These are phyloP conservation scores for Zeus faber DNA, from an alignment of 2,113 vertebrate species.

Conservation along the genomic window DNA sequence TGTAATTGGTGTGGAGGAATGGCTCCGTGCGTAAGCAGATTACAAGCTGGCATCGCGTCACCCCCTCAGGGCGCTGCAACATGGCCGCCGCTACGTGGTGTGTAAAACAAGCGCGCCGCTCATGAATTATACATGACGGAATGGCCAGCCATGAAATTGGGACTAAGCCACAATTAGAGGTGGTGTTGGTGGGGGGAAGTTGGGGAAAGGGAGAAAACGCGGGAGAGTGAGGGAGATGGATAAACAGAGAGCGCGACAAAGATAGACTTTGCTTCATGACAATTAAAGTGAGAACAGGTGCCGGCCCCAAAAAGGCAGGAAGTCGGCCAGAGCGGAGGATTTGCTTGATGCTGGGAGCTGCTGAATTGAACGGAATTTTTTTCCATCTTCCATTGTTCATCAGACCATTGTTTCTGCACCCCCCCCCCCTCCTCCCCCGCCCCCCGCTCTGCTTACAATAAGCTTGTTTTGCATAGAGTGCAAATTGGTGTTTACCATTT, in stretches of 20 bases:
- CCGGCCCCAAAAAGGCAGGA: conserved; percentile 19
- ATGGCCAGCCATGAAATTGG: conserved; percentile 55
- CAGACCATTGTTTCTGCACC: conserved; percentile 24
- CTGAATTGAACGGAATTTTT: conserved; percentile 22
- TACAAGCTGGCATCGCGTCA: conserved; percentile 56
- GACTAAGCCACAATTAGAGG: conserved; percentile 20
- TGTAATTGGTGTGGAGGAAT: conserved; percentile 62
- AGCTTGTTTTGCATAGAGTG: conserved; percentile 34
- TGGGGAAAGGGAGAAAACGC: neutral
- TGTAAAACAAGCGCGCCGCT: conserved; percentile 67
- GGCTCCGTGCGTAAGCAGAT: conserved; percentile 62
- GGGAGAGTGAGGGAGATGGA: conserved; percentile 23
- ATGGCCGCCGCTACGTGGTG: conserved; percentile 60
- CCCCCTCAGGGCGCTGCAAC: conserved; percentile 56
- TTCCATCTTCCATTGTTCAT: conserved; percentile 32
- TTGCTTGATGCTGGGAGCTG: conserved; percentile 22
- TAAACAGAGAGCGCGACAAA: conserved; percentile 17
- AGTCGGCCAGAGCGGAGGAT: conserved; percentile 8
- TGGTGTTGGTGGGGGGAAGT: neutral
- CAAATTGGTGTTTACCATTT: conserved; percentile 45
- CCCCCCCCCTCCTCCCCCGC: conserved; percentile 13
- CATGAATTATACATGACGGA: conserved; percentile 65
- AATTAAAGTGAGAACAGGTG: conserved; percentile 56
- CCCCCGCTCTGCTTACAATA: conserved; percentile 33
- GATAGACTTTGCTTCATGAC: conserved; percentile 22